Base-by-base conservation (phyloP, 2,888 invertebrate species). In the Rhagonycha fulva region DNA sequence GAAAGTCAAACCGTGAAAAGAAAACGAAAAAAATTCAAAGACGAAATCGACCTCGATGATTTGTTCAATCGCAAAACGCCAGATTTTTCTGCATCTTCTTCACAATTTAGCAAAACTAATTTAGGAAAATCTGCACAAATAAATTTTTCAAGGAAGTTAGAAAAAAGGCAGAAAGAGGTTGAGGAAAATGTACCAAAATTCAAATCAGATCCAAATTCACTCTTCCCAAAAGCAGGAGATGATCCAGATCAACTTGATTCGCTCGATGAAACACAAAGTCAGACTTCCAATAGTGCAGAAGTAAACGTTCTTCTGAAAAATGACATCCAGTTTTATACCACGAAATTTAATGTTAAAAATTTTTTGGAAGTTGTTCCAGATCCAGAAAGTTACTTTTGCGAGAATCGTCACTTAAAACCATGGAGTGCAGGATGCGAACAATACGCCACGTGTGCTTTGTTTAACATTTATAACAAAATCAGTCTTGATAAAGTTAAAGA, bases 301-400 rank as follows among this genome's bases (percentile, higher is more conserved):
- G 80, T 82, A 75, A 74, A 81, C 3, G 11, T 11, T 4, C 4
- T 12, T 12, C 4, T 4, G 4, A 32, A 32, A 12, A 81, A 82
- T 19, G 81, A 82, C 62, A 71, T 82, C 1, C 78, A 79, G 0
- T 73, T 78, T 12, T 87, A 84, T 72, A 84, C 80, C 26, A 77
- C 71, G 7, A 76, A 81, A 23, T 85, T 85, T 71, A 78, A 80
- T 30, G 61, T 84, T 9, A 77, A 85, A 5, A 78, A 80, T 66
- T 86, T 83, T 79, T 75, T 86, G 47, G 81, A 84, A 76, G 76
- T 77, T 14, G 81, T 86, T 75, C 85, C 86, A 4, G 80, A 86
- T 76, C 85, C 85, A 0, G 72, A 83, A 4, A 79, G 79, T 47
- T 71, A 80, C 71, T 87, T 85, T 78, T 74, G 74, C 10, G 78